These are phyloP conservation scores for Archaeoteleia sp. DNA, from an alignment of 2,888 invertebrate genomes.

Conservation along the genomic window DNA sequence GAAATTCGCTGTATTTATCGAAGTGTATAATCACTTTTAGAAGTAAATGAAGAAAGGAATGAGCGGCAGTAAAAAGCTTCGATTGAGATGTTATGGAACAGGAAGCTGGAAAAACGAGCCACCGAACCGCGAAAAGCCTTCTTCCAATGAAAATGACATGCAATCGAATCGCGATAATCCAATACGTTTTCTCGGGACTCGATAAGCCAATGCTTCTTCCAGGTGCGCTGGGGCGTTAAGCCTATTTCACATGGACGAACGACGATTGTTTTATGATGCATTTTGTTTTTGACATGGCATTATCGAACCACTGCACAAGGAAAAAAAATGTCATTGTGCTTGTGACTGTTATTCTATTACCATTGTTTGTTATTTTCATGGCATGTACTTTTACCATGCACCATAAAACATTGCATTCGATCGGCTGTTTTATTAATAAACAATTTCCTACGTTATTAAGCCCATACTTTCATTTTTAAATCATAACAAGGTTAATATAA, in stretches of 20 bases:
- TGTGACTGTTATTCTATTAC: too few relatives aligned
- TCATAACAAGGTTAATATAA: too few relatives aligned
- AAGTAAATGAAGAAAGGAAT: conserved; percentile 30
- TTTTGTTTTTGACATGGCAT: conserved; percentile 42
- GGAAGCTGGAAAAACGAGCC: conserved; percentile 45
- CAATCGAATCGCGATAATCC: conserved; percentile 44
- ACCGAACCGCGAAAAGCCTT: conserved; percentile 46
- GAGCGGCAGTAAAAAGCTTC: conserved; percentile 23
- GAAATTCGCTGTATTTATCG: conserved; percentile 25
- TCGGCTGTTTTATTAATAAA: too few relatives aligned
- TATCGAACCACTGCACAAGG: conserved; percentile 33
- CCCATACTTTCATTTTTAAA: too few relatives aligned
- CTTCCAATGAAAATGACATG: conserved; percentile 47
- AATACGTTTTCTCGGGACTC: conserved; percentile 31
- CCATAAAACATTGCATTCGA: too few relatives aligned
- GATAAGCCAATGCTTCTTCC: conserved; percentile 36
- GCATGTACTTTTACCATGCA: too few relatives aligned
- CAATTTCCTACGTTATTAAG: too few relatives aligned
- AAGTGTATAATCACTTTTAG: conserved; percentile 42
- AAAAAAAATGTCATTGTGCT: conserved; percentile 30
- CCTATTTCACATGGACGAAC: conserved; percentile 43
- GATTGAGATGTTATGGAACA: conserved; percentile 39
- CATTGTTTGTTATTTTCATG: too few relatives aligned
- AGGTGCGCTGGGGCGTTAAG: conserved; percentile 49
- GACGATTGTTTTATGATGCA: conserved; percentile 43